phyloP scores from a whole-genome alignment of 1,140 invertebrate species.

The Maconellicoccus hirsutus region DNA sequence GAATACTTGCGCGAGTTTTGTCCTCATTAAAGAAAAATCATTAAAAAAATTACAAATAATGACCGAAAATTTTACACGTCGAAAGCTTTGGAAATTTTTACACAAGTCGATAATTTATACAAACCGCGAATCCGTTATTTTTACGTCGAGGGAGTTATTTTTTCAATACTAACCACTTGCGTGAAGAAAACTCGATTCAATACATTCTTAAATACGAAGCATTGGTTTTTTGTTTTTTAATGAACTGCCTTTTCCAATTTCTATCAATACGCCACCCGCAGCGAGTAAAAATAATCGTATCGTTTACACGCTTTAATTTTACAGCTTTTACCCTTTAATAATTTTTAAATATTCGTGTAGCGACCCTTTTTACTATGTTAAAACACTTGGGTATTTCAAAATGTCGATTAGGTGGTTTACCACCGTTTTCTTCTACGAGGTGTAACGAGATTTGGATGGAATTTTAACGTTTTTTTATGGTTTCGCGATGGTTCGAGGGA shows the following conservation, averaged over 20 bases:
- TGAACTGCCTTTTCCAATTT: slow-evolving; percentile 14
- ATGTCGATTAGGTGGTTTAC: no score
- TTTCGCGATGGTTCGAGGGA: no score
- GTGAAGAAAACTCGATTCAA: neutral
- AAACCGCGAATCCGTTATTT: neutral
- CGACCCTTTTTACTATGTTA: neutral
- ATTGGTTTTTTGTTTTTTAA: slow-evolving; percentile 14
- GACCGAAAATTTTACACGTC: no score
- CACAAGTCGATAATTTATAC: no score
- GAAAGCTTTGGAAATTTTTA: no score
- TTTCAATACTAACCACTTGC: neutral
- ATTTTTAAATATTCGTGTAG: slow-evolving; percentile 10
- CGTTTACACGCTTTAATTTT: neutral
- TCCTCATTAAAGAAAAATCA: no score
- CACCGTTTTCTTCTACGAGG: no score
- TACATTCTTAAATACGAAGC: neutral
- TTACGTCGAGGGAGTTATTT: neutral
- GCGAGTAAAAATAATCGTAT: neutral
- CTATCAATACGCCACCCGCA: slow-evolving; percentile 3
- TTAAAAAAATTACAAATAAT: no score
- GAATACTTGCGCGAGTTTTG: no score
- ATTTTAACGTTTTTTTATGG: no score
- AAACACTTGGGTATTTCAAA: neutral
- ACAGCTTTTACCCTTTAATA: neutral
- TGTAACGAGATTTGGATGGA: no score